Evolutionary conservation across 2,113 vertebrate species (phyloP), one percentile per base, ranked within the genome.

Genomic region (Probosciger aterrimus): DNA sequence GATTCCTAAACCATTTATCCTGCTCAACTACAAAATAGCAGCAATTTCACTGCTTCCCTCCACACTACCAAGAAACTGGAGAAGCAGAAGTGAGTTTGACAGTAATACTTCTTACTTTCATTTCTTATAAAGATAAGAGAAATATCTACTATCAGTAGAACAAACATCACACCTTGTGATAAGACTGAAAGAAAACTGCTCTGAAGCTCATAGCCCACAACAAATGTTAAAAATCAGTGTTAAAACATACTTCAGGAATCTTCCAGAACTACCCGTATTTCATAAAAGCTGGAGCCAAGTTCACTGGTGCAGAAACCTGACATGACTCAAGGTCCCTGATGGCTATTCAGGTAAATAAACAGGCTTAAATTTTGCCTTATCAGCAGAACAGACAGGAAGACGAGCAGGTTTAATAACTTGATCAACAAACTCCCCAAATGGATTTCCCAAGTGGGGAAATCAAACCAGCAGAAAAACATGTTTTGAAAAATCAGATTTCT

Each of bases 111-210:
- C 23, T 82, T 57, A n/a, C 19, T 55, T 75, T 35, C 25, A 23
- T 39, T 64, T 73, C 23, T 76, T 52, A 10, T 5, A 69, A 49
- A 67, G 25, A 43, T 22, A 70, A 37, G 12, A 86, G 6, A 70
- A 78, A 7, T 19, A 70, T 3, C 37, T 52, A 27, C 10, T 30
- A 11, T 23, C 11, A 2, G 0, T 39, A 92, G 27, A 96, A 43
- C 6, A 77, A 75, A 76, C 0, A 0, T 49, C 24, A 50, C 7
- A 52, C 11, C 23, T 33, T 52, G 49, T 8, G 3, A 27, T 47
- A 59, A 7, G 3, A 64, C 24, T 37, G 22, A 43, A 92, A 80
- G n/a, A 47, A 88, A 79, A 80, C 14, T 18, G 27, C 46, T 68
- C 71, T 76, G 27, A 91, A 89, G 35, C 3, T 76, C 39, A 19